Evolutionary conservation across 2,888 invertebrate species (phyloP).

Genomic region (Cordilura impudica): DNA sequence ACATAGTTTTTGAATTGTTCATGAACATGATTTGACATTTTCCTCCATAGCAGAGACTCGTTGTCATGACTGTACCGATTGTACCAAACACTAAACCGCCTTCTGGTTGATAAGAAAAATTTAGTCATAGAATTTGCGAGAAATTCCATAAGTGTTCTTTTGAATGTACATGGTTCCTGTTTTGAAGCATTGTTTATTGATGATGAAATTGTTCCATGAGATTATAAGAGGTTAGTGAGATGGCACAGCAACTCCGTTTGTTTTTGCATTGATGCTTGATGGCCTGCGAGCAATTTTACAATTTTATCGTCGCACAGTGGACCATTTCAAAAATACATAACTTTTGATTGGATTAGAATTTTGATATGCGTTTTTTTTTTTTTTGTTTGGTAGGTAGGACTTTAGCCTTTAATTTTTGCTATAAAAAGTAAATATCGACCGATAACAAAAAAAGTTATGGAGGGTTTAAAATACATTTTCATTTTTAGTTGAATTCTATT

Average conservation of each 20-base stretch:
- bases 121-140: background rate
- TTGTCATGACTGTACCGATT: background rate
- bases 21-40: slow-evolving; percentile 16
- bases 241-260: background rate
- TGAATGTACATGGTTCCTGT: background rate
- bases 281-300: slow-evolving; percentile 7
- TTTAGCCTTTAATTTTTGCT: too few relatives aligned
- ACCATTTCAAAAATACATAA: too few relatives aligned
- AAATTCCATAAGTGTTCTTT: slow-evolving; percentile 15
- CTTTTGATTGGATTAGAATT: too few relatives aligned
- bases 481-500: too few relatives aligned
- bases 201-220: background rate
- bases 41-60: slow-evolving; percentile 2
- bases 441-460: too few relatives aligned
- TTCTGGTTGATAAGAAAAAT: slow-evolving; percentile 7
- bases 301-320: slow-evolving; percentile 6
- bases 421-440: too few relatives aligned
- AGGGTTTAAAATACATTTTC: too few relatives aligned
- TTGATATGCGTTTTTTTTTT: too few relatives aligned
- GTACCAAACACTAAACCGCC: background rate
- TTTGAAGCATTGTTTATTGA: background rate
- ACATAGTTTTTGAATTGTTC: slow-evolving; percentile 8
- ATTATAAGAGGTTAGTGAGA: background rate
- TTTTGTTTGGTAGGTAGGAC: too few relatives aligned
- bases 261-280: background rate